Evolutionary conservation across 2,888 invertebrate species (phyloP).

Genomic region (Ochlodes sylvanus): DNA sequence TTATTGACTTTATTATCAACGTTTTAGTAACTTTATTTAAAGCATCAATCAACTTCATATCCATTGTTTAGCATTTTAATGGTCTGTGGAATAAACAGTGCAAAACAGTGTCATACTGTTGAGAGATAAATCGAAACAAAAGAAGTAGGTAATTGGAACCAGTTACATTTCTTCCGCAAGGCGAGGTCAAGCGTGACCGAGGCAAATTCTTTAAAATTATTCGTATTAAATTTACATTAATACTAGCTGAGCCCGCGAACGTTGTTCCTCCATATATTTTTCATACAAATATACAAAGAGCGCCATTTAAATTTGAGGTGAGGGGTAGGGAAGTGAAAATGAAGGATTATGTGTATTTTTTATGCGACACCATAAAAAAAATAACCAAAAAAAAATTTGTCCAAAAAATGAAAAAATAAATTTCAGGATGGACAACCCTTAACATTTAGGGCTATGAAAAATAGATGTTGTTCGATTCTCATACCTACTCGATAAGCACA

Average conservation of each 20-base stretch:
- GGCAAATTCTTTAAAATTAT: constrained; percentile 68
- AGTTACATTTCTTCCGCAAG: constrained; percentile 77
- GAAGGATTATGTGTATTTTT: too few species aligned
- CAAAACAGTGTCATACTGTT: constrained; percentile 38
- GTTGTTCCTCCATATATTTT: too few species aligned
- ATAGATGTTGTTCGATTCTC: too few species aligned
- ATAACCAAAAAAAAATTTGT: too few species aligned
- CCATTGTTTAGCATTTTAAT: constrained; percentile 10
- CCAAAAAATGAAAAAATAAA: too few species aligned
- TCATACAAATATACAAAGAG: too few species aligned
- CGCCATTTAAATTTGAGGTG: too few species aligned
- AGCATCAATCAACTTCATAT: not conserved
- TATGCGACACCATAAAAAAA: too few species aligned
- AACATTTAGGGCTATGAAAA: too few species aligned
- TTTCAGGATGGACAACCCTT: too few species aligned
- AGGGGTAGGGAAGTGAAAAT: too few species aligned
- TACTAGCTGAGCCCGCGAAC: constrained; percentile 46
- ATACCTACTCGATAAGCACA: too few species aligned
- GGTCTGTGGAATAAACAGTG: constrained; percentile 19
- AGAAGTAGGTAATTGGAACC: constrained; percentile 69
- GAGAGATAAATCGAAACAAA: constrained; percentile 62
- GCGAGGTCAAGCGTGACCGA: constrained; percentile 78
- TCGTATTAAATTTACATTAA: constrained; percentile 42
- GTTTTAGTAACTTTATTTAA: not conserved
- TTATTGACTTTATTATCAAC: not conserved